Evolutionary conservation across 1,140 invertebrate species (phyloP), one percentile per base, ranked within the genome.

Genomic region (Caenorhabditis briggsae): DNA sequence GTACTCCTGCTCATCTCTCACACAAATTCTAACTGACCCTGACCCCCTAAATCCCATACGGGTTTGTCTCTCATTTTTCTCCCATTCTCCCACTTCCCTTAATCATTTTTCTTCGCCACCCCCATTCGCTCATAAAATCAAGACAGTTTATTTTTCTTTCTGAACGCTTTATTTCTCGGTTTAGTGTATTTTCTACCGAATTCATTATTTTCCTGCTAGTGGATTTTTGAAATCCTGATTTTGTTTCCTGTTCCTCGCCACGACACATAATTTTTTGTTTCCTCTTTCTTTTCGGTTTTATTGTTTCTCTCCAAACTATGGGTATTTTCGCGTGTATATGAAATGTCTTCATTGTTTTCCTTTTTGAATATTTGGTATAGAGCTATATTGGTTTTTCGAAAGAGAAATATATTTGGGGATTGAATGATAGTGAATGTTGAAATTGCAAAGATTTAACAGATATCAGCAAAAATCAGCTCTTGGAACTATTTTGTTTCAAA

Each of bases 281-380:
- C 33, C 33, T 46, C 33, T 70, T 78, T 50, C 33, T 70, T 78
- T 16, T 43, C 16, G 18, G 20, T 61, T 78, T 50, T 18, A 7
- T 50, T 20, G 6, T 20, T 78, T 78, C 46, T 78, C 70, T 78
- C n/a, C 46, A n/a, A 78, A 7, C 23, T 53, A 78, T 78, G 70
- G 70, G 70, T 78, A 53, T 78, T 78, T 78, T 53, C 50, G 70
- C 70, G 70, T 78, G 70, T 78, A 78, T 25, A 78, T 78, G 43
- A 78, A 78, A 46, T n/a, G 48, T 20, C 11, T 53, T 14, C 50
- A 11, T 11, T 53, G 11, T 14, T 11, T 53, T 16, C 18, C 5
- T 2, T 58, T 58, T n/a, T 58, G 56, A 16, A 2, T 53, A 2
- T 53, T 53, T 33, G 33, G 3, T 3, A 1, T 33, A 33, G 33